phyloP scores from a whole-genome alignment of 2,113 vertebrate genomes.

The Empidonax alnorum region DNA sequence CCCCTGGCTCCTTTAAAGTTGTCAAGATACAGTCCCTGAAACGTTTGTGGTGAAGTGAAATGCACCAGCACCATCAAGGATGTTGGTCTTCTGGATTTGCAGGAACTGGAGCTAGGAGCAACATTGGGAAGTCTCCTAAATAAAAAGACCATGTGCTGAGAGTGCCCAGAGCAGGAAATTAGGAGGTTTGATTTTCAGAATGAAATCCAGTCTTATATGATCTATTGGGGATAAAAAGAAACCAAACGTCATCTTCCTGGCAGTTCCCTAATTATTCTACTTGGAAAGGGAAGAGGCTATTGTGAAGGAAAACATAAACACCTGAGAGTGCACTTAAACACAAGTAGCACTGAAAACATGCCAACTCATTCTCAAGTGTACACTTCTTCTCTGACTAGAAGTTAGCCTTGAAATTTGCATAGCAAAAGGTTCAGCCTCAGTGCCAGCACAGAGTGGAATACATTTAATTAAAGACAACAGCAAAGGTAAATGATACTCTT shows the following conservation, averaged over 20 bases:
- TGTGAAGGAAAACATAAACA: conserved; percentile 57
- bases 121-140: not conserved
- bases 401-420: conserved; percentile 74
- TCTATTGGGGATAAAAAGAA: conserved; percentile 23
- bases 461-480: conserved; percentile 78
- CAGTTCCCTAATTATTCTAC: conserved; percentile 60
- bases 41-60: too few relatives aligned
- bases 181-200: not conserved
- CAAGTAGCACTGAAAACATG: conserved; percentile 53
- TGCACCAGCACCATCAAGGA: not conserved
- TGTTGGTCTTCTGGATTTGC: not conserved
- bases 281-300: conserved; percentile 55
- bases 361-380: conserved; percentile 45
- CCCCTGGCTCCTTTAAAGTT: not conserved
- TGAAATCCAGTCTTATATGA: not conserved
- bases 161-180: not conserved
- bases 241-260: not conserved
- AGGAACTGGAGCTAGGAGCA: not conserved
- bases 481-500: conserved; percentile 71
- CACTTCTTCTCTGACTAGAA: conserved; percentile 60
- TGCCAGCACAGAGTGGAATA: conserved; percentile 66
- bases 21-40: not conserved
- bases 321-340: conserved; percentile 63
- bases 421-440: conserved; percentile 65
- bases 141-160: not conserved